phyloP scores from a whole-genome alignment of 2,888 invertebrate genomes.

The Calameuta filiformis region DNA sequence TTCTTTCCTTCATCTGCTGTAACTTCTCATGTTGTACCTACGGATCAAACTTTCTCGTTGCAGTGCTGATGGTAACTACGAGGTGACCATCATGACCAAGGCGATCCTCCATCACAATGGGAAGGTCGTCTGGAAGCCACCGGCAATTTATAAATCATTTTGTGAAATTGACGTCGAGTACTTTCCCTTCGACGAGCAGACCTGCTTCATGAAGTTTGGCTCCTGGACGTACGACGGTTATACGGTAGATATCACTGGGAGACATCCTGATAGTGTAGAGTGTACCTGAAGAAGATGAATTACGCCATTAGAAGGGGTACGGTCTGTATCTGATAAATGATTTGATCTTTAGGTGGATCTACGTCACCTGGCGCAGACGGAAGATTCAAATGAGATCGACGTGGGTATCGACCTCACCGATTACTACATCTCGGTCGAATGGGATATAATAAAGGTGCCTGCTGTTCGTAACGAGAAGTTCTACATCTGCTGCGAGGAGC shows the following conservation, averaged over 20 bases:
- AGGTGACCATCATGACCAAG: conserved; percentile 98
- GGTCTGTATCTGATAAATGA: neutral
- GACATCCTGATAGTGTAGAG: neutral
- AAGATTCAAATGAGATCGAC: conserved; percentile 88
- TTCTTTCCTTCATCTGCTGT: neutral
- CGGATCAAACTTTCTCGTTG: conserved; percentile 18
- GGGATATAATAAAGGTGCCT: conserved; percentile 96
- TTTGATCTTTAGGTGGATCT: conserved; percentile 79
- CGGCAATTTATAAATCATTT: conserved; percentile 98
- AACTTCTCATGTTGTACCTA: neutral
- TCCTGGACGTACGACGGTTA: conserved; percentile 96
- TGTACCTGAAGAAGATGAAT: conserved; percentile 6
- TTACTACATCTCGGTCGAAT: conserved; percentile 97
- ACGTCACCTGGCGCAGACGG: conserved; percentile 86
- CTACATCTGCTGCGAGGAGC: conserved; percentile 97
- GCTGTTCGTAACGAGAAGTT: conserved; percentile 91
- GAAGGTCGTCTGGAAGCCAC: conserved; percentile 96
- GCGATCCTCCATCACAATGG: conserved; percentile 94
- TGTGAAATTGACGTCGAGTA: conserved; percentile 96
- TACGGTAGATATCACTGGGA: conserved; percentile 73
- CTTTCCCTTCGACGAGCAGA: conserved; percentile 95
- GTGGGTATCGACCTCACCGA: conserved; percentile 93
- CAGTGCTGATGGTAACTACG: conserved; percentile 98
- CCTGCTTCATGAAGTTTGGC: conserved; percentile 95
- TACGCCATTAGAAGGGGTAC: neutral